A percentile compares a stretch with the other conserved stretches of the same genome.
Conservation (phyloP, 2,113 vertebrate species). For the Rhinoptilus africanus region DNA sequence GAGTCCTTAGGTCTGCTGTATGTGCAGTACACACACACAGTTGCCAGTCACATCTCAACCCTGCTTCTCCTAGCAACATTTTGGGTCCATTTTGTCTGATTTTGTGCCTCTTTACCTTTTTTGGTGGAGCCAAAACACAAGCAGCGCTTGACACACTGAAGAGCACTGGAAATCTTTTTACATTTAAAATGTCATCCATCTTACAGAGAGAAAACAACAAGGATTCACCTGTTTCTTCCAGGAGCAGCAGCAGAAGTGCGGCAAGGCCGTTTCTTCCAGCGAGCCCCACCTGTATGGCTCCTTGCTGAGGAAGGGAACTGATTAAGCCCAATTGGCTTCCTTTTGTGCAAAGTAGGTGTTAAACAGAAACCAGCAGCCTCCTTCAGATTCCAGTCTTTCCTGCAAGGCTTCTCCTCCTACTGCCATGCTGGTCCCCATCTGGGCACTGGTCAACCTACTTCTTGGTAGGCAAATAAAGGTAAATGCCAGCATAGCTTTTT, state of each 20-base stretch:
- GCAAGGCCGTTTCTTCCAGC: neutral
- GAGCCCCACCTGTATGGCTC: neutral
- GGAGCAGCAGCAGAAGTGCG: neutral
- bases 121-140: neutral
- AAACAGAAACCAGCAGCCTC: neutral
- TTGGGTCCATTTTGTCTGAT: fast-evolving
- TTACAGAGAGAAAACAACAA: neutral
- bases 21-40: fast-evolving
- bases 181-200: neutral
- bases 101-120: neutral
- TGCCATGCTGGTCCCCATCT: fast-evolving
- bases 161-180: neutral
- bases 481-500: neutral
- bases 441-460: neutral
- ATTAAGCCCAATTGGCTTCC: neutral
- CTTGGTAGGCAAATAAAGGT: neutral
- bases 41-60: neutral
- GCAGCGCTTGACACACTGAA: neutral
- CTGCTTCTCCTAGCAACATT: neutral
- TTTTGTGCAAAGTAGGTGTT: neutral
- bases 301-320: neutral
- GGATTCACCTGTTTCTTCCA: neutral
- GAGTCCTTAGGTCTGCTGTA: fast-evolving
- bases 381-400: neutral
- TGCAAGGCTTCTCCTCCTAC: neutral